Evolutionary conservation across 2,797 vertebrate species (phyloP).

Genomic region (Neomorphus geoffroyi): DNA sequence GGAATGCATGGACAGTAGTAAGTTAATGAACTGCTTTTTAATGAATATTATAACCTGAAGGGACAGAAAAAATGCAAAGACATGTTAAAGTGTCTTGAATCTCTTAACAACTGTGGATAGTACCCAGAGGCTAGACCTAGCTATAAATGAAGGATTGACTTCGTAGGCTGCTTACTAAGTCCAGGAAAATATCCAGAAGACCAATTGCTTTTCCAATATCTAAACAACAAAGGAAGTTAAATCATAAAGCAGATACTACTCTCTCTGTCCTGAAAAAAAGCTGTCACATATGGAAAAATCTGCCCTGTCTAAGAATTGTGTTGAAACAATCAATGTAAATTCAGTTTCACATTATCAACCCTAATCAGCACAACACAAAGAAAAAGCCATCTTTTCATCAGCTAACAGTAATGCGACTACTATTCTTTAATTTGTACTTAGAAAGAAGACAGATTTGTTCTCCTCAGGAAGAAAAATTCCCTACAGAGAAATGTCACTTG

Average conservation of each 20-base stretch:
- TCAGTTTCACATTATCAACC: neutral
- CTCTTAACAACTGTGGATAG: neutral
- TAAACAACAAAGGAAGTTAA: neutral
- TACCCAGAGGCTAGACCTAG: neutral
- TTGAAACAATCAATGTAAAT: neutral
- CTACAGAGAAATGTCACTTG: neutral
- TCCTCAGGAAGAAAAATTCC: slow-evolving; percentile 25
- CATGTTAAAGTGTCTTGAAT: slow-evolving; percentile 8
- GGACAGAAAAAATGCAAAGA: slow-evolving; percentile 3
- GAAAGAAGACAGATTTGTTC: slow-evolving; percentile 40
- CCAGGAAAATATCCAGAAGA: neutral
- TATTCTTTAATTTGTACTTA: slow-evolving; percentile 31
- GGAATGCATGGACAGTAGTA: neutral
- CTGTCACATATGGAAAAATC: neutral
- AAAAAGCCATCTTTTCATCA: slow-evolving; percentile 18
- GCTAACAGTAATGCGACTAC: neutral
- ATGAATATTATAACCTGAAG: slow-evolving; percentile 28
- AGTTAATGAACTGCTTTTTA: slow-evolving; percentile 48
- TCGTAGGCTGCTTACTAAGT: neutral
- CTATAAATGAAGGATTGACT: neutral
- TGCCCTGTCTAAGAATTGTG: neutral
- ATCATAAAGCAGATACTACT: neutral
- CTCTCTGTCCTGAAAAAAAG: neutral
- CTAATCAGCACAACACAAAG: neutral
- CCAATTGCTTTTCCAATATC: neutral